phyloP scores from a whole-genome alignment of 2,113 vertebrate genomes.

The Thinocorus orbignyianus region DNA sequence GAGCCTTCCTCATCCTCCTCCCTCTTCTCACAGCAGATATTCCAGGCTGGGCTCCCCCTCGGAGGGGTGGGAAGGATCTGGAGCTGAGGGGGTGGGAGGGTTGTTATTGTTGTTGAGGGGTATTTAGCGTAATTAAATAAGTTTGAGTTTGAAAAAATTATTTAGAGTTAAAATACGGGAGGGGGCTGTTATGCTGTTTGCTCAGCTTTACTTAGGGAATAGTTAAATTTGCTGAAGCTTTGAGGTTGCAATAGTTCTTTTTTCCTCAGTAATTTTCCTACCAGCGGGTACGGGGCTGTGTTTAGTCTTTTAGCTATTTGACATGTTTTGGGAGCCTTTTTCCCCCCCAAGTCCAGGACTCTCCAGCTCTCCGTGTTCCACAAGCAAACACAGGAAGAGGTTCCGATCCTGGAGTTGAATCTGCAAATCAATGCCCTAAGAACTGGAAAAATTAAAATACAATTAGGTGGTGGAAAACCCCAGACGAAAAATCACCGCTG shows the following conservation, averaged over 20 bases:
- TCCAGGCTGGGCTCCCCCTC: background rate
- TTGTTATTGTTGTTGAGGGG: background rate
- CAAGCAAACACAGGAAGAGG: background rate
- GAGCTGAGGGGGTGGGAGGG: background rate
- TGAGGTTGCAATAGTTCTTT: background rate
- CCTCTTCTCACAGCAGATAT: rapidly evolving
- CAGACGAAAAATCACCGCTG: background rate
- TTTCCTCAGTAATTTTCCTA: background rate
- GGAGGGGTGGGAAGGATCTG: background rate
- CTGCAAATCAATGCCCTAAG: background rate
- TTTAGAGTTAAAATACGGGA: background rate
- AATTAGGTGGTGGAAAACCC: background rate
- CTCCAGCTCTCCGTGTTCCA: background rate
- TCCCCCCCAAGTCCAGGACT: background rate
- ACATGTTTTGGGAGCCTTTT: background rate
- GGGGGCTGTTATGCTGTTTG: background rate
- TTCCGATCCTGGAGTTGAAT: background rate
- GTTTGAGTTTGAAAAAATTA: background rate
- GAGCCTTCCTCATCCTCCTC: background rate
- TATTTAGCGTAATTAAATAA: background rate
- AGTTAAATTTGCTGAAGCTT: background rate
- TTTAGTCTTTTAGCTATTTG: background rate
- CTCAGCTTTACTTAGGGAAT: background rate
- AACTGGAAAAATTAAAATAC: background rate
- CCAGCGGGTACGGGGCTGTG: background rate